These are phyloP conservation scores for Nemotelus pantherinus DNA, from an alignment of 2,888 invertebrate species.

Conservation along the genomic window DNA sequence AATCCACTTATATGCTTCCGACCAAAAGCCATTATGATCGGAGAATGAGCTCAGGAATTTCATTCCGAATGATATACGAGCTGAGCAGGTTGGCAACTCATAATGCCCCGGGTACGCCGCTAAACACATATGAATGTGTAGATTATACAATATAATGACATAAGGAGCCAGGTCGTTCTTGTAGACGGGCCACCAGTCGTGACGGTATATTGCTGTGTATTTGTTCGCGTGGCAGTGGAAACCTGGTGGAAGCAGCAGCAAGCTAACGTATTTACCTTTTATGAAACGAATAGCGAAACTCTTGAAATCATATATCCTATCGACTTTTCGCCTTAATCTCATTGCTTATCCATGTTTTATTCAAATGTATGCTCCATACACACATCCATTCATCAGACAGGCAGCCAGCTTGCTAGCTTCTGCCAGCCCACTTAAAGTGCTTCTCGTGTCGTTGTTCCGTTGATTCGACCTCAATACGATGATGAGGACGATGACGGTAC, in stretches of 20 bases:
- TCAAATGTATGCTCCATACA: conserved; percentile 6
- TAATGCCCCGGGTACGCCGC: conserved; percentile 16
- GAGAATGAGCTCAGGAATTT: conserved; percentile 23
- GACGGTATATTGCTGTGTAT: too few relatives aligned
- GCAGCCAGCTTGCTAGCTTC: too few relatives aligned
- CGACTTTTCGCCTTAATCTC: conserved; percentile 39
- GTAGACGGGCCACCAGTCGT: conserved; percentile 10
- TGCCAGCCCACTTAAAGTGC: not conserved
- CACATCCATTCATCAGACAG: not conserved
- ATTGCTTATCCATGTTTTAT: conserved; percentile 14
- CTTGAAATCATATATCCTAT: conserved; percentile 39
- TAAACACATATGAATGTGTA: not conserved
- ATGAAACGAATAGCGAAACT: conserved; percentile 31
- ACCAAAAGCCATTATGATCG: not conserved
- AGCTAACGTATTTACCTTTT: conserved; percentile 42
- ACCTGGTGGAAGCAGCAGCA: conserved; percentile 33
- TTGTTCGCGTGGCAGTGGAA: too few relatives aligned
- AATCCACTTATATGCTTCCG: conserved; percentile 14
- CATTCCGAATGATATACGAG: conserved; percentile 50
- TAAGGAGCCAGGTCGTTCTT: not conserved
- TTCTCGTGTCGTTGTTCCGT: not conserved
- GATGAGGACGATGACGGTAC: not conserved
- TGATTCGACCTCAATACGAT: not conserved
- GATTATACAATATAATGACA: conserved; percentile 19
- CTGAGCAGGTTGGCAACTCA: conserved; percentile 38